These are phyloP conservation scores for Arenaria interpres DNA, from an alignment of 2,113 vertebrate species.

Conservation along the genomic window DNA sequence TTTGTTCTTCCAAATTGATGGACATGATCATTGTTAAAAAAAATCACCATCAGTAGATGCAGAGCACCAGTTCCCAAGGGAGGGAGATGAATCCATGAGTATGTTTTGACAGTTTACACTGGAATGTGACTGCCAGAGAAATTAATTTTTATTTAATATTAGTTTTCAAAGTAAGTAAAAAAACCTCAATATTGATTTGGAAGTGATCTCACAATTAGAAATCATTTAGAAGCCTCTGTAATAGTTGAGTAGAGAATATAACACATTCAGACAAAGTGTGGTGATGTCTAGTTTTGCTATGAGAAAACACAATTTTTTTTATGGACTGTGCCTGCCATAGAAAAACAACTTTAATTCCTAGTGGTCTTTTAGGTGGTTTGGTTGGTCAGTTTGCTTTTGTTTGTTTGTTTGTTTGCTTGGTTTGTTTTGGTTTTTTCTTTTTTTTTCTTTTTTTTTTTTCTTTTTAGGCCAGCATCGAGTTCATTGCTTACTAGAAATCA, in stretches of 20 bases:
- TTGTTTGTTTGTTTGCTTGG: not conserved
- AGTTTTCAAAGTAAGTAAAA: not conserved
- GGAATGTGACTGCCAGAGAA: not conserved
- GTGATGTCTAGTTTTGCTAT: not conserved
- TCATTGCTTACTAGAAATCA: not conserved
- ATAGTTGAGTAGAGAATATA: not conserved
- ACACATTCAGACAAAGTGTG: not conserved
- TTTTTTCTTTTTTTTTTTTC: rapidly evolving
- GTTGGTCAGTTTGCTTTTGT: not conserved
- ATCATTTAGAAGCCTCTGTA: not conserved
- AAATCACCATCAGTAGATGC: not conserved
- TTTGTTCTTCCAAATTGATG: not conserved
- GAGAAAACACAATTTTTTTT: not conserved
- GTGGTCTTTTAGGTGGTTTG: not conserved
- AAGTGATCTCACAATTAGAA: not conserved
- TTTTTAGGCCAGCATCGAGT: not conserved
- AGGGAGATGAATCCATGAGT: not conserved
- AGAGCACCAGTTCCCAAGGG: not conserved
- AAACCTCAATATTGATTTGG: not conserved
- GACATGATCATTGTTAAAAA: not conserved
- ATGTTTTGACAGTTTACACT: not conserved
- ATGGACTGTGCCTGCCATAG: not conserved
- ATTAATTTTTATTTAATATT: not conserved
- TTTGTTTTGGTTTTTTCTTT: not conserved
- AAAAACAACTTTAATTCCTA: not conserved